A percentile compares a stretch with the other conserved stretches of the same genome.
These are phyloP conservation scores for Marcusenius ussheri DNA, from an alignment of 2,113 vertebrate species.

Conservation along the genomic window DNA sequence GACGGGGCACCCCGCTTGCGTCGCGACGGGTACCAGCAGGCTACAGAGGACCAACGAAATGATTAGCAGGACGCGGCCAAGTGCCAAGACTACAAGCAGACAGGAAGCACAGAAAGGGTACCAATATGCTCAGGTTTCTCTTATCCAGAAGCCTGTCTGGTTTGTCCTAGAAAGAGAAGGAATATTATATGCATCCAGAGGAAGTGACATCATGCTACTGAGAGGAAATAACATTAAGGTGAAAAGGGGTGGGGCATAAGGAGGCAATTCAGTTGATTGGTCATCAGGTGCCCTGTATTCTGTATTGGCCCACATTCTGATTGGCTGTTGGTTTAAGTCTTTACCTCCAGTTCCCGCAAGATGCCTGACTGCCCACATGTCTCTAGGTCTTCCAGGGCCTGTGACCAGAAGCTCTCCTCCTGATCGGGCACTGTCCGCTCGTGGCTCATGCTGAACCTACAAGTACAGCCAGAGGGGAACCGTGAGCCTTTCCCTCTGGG, in stretches of 20 bases:
- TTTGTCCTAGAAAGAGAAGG: slow-evolving; percentile 75
- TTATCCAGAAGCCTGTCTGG: slow-evolving; percentile 81
- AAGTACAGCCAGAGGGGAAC: background rate
- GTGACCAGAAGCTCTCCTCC: slow-evolving; percentile 98
- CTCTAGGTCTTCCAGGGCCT: slow-evolving; percentile 94
- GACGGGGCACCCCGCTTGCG: background rate
- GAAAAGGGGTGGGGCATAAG: background rate
- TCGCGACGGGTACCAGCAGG: slow-evolving; percentile 5
- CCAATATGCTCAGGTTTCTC: slow-evolving; percentile 83
- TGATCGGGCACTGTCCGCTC: slow-evolving; percentile 85
- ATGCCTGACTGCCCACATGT: slow-evolving; percentile 97
- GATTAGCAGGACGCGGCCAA: background rate
- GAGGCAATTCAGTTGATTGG: background rate
- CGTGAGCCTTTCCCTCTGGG: background rate
- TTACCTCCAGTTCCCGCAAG: slow-evolving; percentile 95
- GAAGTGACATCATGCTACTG: slow-evolving; percentile 30
- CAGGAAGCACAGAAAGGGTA: slow-evolving; percentile 58
- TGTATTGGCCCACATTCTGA: background rate
- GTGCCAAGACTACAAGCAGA: slow-evolving; percentile 41
- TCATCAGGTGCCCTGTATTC: background rate
- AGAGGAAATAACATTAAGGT: slow-evolving; percentile 10
- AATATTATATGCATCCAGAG: slow-evolving; percentile 39
- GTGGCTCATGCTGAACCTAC: slow-evolving; percentile 77
- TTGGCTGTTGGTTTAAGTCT: no score
- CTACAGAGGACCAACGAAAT: slow-evolving; percentile 25